Evolutionary conservation across 2,797 vertebrate species (phyloP).

Genomic region (Chaunax sp.): DNA sequence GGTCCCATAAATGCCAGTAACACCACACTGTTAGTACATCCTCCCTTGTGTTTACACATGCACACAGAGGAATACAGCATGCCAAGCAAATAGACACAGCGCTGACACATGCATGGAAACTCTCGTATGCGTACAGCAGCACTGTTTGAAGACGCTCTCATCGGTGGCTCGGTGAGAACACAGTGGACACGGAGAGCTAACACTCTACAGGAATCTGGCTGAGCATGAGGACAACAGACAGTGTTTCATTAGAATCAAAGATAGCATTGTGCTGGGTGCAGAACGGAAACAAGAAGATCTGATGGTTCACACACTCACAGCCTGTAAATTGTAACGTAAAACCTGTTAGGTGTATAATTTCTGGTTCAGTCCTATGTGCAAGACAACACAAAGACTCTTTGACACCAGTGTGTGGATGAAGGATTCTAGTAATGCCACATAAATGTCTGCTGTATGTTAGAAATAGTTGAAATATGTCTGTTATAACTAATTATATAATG

Average conservation of each 20-base stretch:
- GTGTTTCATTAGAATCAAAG: conserved; percentile 61
- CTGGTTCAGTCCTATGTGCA: not conserved
- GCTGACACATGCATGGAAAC: conserved; percentile 56
- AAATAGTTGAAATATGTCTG: not conserved
- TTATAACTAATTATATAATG: not conserved
- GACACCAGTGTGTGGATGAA: conserved; percentile 8
- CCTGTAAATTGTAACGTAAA: conserved; percentile 24
- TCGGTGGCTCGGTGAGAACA: conserved; percentile 58
- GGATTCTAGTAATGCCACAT: not conserved
- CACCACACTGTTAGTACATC: conserved; percentile 61
- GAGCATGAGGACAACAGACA: conserved; percentile 46
- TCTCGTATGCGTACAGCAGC: conserved; percentile 54
- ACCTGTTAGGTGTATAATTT: not conserved
- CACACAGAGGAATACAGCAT: conserved; percentile 40
- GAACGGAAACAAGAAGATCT: conserved; percentile 45
- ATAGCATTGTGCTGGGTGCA: conserved; percentile 56
- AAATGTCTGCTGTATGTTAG: not conserved
- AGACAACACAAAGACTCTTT: conserved; percentile 1
- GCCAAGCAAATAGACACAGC: conserved; percentile 59
- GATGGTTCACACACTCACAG: conserved; percentile 59
- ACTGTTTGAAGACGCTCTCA: conserved; percentile 67
- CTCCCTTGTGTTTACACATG: conserved; percentile 49
- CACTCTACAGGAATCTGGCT: conserved; percentile 39
- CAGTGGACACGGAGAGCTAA: conserved; percentile 2
- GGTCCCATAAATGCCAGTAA: conserved; percentile 61